Evolutionary conservation across 2,888 invertebrate species (phyloP).

Genomic region (Metopia argyrocephala): DNA sequence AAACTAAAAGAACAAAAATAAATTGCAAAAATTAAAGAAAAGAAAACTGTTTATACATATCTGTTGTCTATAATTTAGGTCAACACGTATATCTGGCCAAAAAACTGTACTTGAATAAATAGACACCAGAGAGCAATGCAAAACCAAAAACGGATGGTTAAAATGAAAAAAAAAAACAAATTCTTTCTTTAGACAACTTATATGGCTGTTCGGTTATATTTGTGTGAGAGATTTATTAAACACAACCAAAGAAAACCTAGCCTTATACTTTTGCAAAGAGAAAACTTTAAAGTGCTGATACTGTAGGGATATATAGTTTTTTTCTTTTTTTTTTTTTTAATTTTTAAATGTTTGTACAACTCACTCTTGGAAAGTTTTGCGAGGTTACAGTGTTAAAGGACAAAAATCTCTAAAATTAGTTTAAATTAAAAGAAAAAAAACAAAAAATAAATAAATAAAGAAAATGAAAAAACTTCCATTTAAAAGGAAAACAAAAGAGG

Average conservation of each 20-base stretch:
- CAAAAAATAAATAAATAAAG: not conserved
- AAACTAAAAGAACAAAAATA: not conserved
- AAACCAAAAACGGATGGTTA: slow-evolving; percentile 15
- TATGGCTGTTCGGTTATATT: no score
- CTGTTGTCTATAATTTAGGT: slow-evolving; percentile 45
- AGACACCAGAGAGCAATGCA: slow-evolving; percentile 42
- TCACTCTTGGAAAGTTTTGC: slow-evolving; percentile 38
- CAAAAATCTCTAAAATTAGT: slow-evolving; percentile 53
- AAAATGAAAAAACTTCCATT: slow-evolving; percentile 13
- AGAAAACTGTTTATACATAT: not conserved
- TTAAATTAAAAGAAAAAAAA: not conserved
- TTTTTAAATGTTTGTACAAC: slow-evolving; percentile 11
- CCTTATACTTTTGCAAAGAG: not conserved
- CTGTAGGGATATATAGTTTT: not conserved
- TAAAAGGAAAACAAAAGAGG: not conserved
- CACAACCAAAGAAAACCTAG: no score
- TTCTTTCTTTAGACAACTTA: no score
- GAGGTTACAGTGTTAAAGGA: slow-evolving; percentile 49
- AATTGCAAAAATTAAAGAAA: not conserved
- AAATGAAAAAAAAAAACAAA: not conserved
- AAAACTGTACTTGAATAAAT: slow-evolving; percentile 55
- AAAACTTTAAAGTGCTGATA: not conserved
- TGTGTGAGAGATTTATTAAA: no score
- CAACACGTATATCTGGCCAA: slow-evolving; percentile 51
- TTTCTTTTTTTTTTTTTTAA: not conserved